Evolutionary conservation across 2,888 invertebrate genomes (phyloP), one percentile per base, ranked within the genome.

Genomic region (Agrochola macilenta): DNA sequence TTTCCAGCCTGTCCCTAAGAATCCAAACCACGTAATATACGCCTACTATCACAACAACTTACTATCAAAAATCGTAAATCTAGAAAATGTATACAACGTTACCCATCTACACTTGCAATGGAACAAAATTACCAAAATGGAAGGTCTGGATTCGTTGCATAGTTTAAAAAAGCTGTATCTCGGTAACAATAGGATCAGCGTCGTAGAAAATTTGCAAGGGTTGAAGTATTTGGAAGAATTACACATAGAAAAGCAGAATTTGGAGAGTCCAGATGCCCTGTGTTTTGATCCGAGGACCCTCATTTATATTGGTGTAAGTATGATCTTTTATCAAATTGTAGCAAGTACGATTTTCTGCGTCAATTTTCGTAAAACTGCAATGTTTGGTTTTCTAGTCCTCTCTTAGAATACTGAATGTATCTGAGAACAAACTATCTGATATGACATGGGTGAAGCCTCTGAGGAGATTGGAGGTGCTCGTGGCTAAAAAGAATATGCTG

Each of bases 21-120:
- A 92, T 72, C 90, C 95, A 14, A 94, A 87, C n/a, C 91, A 97
- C 70, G 87, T 98, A 64, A 96, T 97, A 35, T 97, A 97, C 84
- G 96, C 98, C 30, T 99, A 98, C 94, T 97, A 98, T 61, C 99
- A 98, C 91, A 98, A 98, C 90, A 99, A 99, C 92, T 97, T 97
- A 87, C 98, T 99, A 85, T 93, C 97, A 1, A 97, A 97, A 92
- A 97, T 99, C 39, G 97, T 98, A 91, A 98, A 98, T 89, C 91
- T 99, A 12, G 96, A 97, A 69, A 93, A 95, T 43, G 95, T 98
- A 7, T 95, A 93, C 69, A 97, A 98, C 87, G 93, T 98, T 63
- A 98, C 97, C 2, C 97, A 98, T 86, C 94, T 98, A 68, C 98
- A 97, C 92, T 93, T 98, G 26, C 98, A 98, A 94, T 98, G 98